Conservation (phyloP, 2,797 vertebrate genomes). For the Melanotaenia trifasciata region DNA sequence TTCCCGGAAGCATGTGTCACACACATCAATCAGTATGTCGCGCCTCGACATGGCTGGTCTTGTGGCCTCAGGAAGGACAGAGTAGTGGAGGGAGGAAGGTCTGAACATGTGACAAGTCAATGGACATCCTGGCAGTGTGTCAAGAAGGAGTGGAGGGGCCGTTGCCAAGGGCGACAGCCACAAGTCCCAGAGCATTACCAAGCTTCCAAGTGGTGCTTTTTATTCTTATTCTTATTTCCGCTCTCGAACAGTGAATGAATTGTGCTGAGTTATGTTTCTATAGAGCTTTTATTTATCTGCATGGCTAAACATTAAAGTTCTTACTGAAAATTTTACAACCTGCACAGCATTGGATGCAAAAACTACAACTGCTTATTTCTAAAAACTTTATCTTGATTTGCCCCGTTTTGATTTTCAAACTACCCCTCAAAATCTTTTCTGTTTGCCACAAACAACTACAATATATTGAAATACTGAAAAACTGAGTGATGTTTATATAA, state of each 20-base stretch:
- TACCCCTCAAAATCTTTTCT: conserved; percentile 21
- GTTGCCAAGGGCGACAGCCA: conserved; percentile 67
- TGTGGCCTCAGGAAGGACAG: conserved; percentile 32
- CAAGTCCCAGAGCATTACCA: conserved; percentile 54
- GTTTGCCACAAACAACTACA: conserved; percentile 66
- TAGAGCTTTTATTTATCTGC: conserved; percentile 1
- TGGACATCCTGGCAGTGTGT: conserved; percentile 58
- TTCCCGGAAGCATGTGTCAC: conserved; percentile 47
- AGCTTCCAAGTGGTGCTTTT: conserved; percentile 18
- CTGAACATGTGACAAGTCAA: conserved; percentile 62
- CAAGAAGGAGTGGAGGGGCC: conserved; percentile 45
- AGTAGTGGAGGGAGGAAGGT: conserved; percentile 16
- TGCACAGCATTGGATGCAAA: conserved; percentile 11
- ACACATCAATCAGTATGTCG: conserved; percentile 42
- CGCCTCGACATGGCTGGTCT: conserved; percentile 41
- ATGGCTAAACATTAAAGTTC: conserved; percentile 11
- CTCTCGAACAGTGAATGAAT: conserved; percentile 25
- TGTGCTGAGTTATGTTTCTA: not conserved
- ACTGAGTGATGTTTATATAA: conserved; percentile 67
- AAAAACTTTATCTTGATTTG: conserved; percentile 26
- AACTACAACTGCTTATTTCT: conserved; percentile 13
- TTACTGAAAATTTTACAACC: not conserved
- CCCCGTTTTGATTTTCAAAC: conserved; percentile 28
- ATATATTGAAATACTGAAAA: conserved; percentile 65
- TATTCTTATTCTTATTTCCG: conserved; percentile 7